A percentile compares a stretch with the other conserved stretches of the same genome.
Evolutionary conservation across 2,797 vertebrate species (phyloP).

Genomic region (Ctenopoma multispine): DNA sequence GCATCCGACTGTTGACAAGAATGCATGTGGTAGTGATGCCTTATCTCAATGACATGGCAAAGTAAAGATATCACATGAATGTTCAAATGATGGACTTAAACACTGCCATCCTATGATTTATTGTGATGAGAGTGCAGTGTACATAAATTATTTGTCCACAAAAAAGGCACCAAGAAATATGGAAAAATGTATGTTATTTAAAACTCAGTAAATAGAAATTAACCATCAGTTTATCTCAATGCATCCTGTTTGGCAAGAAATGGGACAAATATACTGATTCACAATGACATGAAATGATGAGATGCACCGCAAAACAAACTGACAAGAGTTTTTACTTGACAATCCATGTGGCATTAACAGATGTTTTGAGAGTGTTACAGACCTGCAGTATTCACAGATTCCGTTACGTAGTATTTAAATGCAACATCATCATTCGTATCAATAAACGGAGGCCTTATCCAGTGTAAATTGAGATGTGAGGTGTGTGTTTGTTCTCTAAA

Average conservation of each 20-base stretch:
- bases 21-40: constrained; percentile 38
- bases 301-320: constrained; percentile 43
- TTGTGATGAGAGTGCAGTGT: constrained; percentile 68
- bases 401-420: constrained; percentile 39
- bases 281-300: constrained; percentile 36
- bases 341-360: constrained; percentile 41
- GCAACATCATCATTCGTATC: constrained; percentile 49
- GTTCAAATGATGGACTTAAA: constrained; percentile 40
- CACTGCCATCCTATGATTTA: constrained; percentile 42
- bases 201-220: constrained; percentile 62
- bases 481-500: constrained; percentile 56
- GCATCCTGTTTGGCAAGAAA: constrained; percentile 53
- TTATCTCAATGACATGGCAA: constrained; percentile 41
- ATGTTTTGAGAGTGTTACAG: constrained; percentile 49
- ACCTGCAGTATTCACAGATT: constrained; percentile 56
- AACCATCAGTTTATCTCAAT: constrained; percentile 47
- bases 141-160: constrained; percentile 65
- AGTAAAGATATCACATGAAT: constrained; percentile 31
- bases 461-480: constrained; percentile 77
- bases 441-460: constrained; percentile 70
- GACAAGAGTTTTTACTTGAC: constrained; percentile 27
- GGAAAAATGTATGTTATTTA: constrained; percentile 34
- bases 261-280: constrained; percentile 27
- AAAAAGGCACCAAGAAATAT: constrained; percentile 84
- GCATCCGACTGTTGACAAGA: constrained; percentile 53